Evolutionary conservation across 2,113 vertebrate genomes (phyloP).

Genomic region (Silurus glanis): DNA sequence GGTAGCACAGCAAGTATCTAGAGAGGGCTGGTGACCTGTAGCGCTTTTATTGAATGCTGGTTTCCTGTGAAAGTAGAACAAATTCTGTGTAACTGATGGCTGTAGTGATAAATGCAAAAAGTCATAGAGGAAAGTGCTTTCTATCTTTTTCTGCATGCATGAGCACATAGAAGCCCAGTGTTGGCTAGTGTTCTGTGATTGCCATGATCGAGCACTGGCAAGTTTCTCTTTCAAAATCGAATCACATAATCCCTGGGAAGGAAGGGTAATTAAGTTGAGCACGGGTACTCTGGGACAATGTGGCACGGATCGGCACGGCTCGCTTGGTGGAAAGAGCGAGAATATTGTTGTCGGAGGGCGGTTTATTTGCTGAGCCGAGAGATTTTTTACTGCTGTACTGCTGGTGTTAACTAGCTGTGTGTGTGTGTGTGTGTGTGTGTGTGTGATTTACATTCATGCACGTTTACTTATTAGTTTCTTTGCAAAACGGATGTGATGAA

Average conservation of each 20-base stretch:
- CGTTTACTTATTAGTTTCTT: not conserved
- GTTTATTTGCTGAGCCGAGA: not conserved
- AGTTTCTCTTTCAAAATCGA: not conserved
- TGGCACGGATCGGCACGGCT: not conserved
- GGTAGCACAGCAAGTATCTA: not conserved
- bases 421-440: not conserved
- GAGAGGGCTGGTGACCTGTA: not conserved
- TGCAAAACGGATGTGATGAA: slow-evolving; percentile 28
- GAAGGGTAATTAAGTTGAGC: not conserved
- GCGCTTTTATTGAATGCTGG: not conserved
- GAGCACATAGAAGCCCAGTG: not conserved
- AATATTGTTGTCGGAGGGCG: no score
- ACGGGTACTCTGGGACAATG: not conserved
- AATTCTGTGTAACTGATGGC: not conserved
- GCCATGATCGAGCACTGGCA: no score
- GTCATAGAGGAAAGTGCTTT: not conserved
- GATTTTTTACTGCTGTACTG: not conserved
- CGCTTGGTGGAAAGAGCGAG: not conserved
- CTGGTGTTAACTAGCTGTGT: no score
- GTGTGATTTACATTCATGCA: not conserved
- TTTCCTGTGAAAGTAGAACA: not conserved
- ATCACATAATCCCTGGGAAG: not conserved
- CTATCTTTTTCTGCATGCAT: not conserved
- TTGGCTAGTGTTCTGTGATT: not conserved
- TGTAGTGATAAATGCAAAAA: not conserved